Base-by-base conservation (phyloP, 1,140 invertebrate genomes). In the Prorops nasuta region DNA sequence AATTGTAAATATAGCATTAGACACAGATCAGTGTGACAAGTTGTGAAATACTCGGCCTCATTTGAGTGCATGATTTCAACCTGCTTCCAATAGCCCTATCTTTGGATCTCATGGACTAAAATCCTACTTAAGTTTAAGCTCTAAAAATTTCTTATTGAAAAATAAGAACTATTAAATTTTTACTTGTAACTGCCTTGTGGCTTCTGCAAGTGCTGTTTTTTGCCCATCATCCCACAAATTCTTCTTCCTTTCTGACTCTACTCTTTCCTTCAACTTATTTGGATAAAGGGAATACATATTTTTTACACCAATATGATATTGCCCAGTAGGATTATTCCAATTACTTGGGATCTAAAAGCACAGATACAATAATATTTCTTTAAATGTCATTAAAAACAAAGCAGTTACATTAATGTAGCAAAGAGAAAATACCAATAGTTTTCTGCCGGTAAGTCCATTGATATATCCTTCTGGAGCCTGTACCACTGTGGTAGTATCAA, bases 221-320 rank as follows among this genome's bases (percentile, higher is more conserved):
- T 97, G 90, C 14, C 80, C 76, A 31, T 88, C 84, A 72, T 96
- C 91, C 92, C 94, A 98, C 9, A 82, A 64, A 60, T 89, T 88
- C 63, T 93, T 88, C 61, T 92, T 92, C 10, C 87, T 80, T 55
- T 94, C 88, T 49, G 87, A 87, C 45, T 85, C 80, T n/a, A 98
- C 83, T 50, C 93, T 82, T 54, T 97, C 92, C 49, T 84, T 84
- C 10, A 98, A 77, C 64, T 85, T 85, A 44, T 84, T 81, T 0
- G 95, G 92, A 72, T 96, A 98, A 12, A 98, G 74, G 56, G 91
- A 89, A 77, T 85, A 94, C 16, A 88, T 85, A 70, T 87, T 85
- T 70, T 98, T 92, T 0, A 96, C 76, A 40, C 96, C 96, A 40
- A 94, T 75, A 49, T 92, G 86, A 78, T 87, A 96, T 54, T 87